These are phyloP conservation scores for Elysia chlorotica DNA, from an alignment of 1,140 invertebrate genomes.

Conservation along the genomic window DNA sequence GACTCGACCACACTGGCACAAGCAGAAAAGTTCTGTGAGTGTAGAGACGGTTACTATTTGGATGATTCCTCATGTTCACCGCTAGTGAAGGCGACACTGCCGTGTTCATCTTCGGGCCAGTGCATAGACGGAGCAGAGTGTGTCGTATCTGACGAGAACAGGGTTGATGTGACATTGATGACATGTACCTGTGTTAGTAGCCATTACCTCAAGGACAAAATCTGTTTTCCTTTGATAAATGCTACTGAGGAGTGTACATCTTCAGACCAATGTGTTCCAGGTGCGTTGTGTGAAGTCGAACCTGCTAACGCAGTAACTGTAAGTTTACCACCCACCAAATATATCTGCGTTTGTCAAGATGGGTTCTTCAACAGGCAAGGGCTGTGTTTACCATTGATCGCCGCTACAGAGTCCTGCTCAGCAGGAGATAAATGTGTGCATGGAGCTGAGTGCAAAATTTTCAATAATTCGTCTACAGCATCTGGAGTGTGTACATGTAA, in stretches of 20 bases:
- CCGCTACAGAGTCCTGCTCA: conserved; percentile 15
- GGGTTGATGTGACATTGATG: not conserved
- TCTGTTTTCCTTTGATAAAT: conserved; percentile 8
- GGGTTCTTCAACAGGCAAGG: conserved; percentile 10
- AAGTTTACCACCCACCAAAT: not conserved
- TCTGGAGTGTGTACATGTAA: not conserved
- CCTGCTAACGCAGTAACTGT: not conserved
- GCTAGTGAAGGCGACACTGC: conserved; percentile 3
- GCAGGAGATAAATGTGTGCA: not conserved
- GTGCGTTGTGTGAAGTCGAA: conserved; percentile 11
- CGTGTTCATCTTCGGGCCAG: conserved; percentile 12
- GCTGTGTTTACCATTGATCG: conserved; percentile 13
- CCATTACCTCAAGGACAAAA: conserved; percentile 6
- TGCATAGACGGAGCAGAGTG: conserved; percentile 24
- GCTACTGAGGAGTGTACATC: conserved; percentile 2
- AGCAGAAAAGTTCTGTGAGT: conserved; percentile 16
- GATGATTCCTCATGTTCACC: not conserved
- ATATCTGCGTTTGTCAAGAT: conserved; percentile 2
- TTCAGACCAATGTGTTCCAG: conserved; percentile 14
- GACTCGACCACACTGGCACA: too few relatives aligned
- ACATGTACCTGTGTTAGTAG: conserved; percentile 11
- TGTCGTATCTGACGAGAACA: too few relatives aligned
- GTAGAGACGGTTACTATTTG: conserved; percentile 19
- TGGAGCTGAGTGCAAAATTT: not conserved
- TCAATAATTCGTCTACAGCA: not conserved